phyloP scores from a whole-genome alignment of 2,888 invertebrate species.

The Ceramica pisi region DNA sequence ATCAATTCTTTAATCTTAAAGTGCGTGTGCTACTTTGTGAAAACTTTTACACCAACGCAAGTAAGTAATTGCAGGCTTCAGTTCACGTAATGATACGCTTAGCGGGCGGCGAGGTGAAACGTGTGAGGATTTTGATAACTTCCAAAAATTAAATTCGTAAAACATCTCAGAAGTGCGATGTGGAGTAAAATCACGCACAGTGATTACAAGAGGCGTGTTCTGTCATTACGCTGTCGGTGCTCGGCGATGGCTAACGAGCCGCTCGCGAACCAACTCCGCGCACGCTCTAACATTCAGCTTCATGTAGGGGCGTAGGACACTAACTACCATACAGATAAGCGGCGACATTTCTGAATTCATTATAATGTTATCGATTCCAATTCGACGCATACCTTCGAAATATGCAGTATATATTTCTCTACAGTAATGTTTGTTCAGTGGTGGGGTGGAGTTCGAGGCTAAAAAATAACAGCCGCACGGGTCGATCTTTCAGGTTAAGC shows the following conservation, averaged over 20 bases:
- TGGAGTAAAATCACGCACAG: conserved; percentile 84
- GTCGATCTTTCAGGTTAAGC: too few relatives aligned
- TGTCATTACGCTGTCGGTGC: conserved; percentile 85
- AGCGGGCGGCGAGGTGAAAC: conserved; percentile 77
- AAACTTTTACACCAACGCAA: conserved; percentile 77
- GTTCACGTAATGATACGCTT: conserved; percentile 84
- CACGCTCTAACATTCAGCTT: conserved; percentile 68
- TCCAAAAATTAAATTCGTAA: conserved; percentile 82
- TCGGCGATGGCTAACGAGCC: conserved; percentile 78
- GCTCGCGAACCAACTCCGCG: conserved; percentile 64
- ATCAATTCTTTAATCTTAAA: conserved; percentile 73
- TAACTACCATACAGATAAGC: conserved; percentile 14
- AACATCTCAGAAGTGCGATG: conserved; percentile 86
- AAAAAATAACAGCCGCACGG: too few relatives aligned
- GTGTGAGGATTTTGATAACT: conserved; percentile 83
- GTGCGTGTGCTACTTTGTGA: conserved; percentile 74
- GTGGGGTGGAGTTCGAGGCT: too few relatives aligned
- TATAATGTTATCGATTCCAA: neutral
- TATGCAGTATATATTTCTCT: conserved; percentile 13
- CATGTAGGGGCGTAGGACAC: conserved; percentile 31
- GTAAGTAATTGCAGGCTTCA: conserved; percentile 83
- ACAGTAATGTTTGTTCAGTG: neutral
- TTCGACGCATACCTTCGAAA: neutral
- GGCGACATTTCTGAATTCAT: conserved; percentile 18
- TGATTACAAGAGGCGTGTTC: conserved; percentile 84